Conservation (phyloP, 1,140 invertebrate genomes). For the Aphis craccivora region DNA sequence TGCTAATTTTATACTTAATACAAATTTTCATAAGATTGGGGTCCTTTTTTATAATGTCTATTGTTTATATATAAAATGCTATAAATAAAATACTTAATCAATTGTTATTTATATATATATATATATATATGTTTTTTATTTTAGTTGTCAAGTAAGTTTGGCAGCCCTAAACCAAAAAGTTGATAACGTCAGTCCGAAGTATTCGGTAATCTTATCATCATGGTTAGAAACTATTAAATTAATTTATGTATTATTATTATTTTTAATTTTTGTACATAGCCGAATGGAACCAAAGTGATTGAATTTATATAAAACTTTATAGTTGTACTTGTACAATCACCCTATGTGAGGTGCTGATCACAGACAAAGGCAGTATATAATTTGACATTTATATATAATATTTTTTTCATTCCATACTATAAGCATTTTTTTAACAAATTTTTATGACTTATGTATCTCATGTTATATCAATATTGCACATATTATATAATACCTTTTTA, state of each 20-base stretch:
- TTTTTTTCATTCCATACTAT: constrained; percentile 16
- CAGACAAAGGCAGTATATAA: constrained; percentile 45
- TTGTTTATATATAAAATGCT: neutral
- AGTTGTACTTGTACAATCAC: constrained; percentile 47
- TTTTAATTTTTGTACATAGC: constrained; percentile 51
- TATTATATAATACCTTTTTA: constrained; percentile 17
- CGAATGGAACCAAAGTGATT: constrained; percentile 55
- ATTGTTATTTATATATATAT: neutral
- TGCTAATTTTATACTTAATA: neutral
- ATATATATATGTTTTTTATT: neutral
- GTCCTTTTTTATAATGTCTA: neutral
- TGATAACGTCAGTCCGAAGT: constrained; percentile 48
- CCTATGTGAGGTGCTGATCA: constrained; percentile 44
- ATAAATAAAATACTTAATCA: neutral
- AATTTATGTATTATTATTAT: constrained; percentile 48
- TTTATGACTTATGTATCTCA: neutral
- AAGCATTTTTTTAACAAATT: neutral
- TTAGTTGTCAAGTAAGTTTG: constrained; percentile 57
- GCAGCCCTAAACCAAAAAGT: constrained; percentile 51
- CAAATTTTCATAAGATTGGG: neutral
- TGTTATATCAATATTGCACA: neutral
- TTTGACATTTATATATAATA: constrained; percentile 23
- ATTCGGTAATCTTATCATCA: constrained; percentile 38
- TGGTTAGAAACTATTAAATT: constrained; percentile 57
- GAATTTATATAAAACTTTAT: constrained; percentile 30